Conservation (phyloP, 2,888 invertebrate genomes). For the Ethmia dodecea region DNA sequence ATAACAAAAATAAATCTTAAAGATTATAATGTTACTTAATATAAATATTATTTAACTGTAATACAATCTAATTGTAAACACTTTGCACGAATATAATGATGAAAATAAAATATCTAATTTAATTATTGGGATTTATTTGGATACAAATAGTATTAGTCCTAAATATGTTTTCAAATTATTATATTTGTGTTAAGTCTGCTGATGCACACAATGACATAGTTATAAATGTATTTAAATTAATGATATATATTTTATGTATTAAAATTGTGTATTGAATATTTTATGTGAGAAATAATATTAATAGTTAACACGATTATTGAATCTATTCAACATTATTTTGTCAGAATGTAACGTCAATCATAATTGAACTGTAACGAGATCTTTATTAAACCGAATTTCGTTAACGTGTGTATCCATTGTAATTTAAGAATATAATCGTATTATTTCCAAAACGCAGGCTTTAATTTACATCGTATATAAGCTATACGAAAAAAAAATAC, state of each 20-base stretch:
- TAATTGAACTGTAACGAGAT: constrained; percentile 27
- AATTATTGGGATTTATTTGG: constrained; percentile 9
- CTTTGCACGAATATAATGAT: constrained; percentile 41
- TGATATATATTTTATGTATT: constrained; percentile 30
- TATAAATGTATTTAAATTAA: constrained; percentile 24
- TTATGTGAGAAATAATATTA: constrained; percentile 20
- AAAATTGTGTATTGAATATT: constrained; percentile 22
- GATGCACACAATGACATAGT: constrained; percentile 20
- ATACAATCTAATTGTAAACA: constrained; percentile 33
- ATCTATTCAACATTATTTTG: constrained; percentile 3
- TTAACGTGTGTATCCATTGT: constrained; percentile 53
- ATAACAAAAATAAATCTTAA: constrained; percentile 21
- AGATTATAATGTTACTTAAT: constrained; percentile 33
- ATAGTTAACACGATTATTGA: constrained; percentile 18
- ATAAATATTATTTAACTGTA: constrained; percentile 21
- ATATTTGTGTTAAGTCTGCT: constrained; percentile 27
- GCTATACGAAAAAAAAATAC: background rate
- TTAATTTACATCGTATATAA: background rate
- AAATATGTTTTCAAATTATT: constrained; percentile 30
- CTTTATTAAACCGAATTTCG: constrained; percentile 48
- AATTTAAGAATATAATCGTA: constrained; percentile 59
- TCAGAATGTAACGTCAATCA: constrained; percentile 28
- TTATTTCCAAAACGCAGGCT: constrained; percentile 37
- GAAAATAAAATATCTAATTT: constrained; percentile 10
- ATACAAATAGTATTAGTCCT: constrained; percentile 44